phyloP scores from a whole-genome alignment of 2,888 invertebrate genomes.

The Theodoxus fluviatilis region DNA sequence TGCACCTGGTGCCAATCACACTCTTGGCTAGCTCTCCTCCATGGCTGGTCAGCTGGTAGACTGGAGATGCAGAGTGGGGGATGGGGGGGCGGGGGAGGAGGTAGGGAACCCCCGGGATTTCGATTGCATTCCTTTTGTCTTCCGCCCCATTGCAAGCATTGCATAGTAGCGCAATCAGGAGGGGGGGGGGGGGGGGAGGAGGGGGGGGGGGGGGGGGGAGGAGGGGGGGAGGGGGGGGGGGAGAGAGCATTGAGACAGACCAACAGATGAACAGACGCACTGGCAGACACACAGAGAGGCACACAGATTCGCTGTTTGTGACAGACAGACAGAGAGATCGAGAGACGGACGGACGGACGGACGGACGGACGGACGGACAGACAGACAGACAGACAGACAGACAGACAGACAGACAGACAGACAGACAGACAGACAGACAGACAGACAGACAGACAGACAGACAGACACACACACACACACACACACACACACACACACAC shows the following conservation, averaged over 20 bases:
- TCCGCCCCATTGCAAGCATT: too few species aligned
- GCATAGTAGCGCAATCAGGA: too few species aligned
- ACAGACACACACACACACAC: constrained; percentile 5
- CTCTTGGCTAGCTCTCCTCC: too few species aligned
- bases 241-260: background rate
- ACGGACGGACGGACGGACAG: background rate
- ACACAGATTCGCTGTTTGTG: background rate
- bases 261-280: background rate
- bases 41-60: too few species aligned
- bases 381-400: constrained; percentile 5
- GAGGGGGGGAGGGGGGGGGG: background rate
- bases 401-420: background rate
- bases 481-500: background rate
- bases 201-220: background rate
- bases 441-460: background rate
- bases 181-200: background rate
- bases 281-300: background rate
- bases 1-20: too few species aligned
- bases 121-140: too few species aligned
- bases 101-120: too few species aligned
- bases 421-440: background rate
- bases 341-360: too few species aligned
- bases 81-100: too few species aligned
- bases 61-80: too few species aligned
- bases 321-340: background rate